These are phyloP conservation scores for Poecile atricapillus DNA, from an alignment of 2,113 vertebrate species.

Conservation along the genomic window DNA sequence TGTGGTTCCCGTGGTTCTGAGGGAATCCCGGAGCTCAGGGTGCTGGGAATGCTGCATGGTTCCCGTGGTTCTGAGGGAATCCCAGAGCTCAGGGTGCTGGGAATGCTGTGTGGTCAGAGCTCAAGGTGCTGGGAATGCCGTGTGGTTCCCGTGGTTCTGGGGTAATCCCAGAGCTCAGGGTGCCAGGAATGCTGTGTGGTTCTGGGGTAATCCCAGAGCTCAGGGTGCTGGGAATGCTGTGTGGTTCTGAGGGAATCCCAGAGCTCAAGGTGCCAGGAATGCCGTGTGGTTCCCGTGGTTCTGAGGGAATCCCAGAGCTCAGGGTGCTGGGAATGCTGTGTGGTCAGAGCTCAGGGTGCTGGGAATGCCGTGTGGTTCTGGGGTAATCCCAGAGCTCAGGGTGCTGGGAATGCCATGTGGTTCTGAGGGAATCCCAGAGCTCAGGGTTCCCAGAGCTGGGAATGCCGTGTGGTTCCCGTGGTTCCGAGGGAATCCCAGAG, in stretches of 20 bases:
- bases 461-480: not conserved
- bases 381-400: not conserved
- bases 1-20: no score
- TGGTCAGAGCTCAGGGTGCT: no score
- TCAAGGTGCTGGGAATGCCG: no score
- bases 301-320: not conserved
- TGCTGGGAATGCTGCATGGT: no score
- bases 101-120: no score
- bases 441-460: not conserved
- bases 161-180: not conserved
- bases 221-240: not conserved
- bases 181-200: no score
- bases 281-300: not conserved
- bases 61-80: not conserved
- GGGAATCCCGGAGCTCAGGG: no score
- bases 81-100: no score
- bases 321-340: no score
- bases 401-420: not conserved
- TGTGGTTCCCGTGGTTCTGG: not conserved
- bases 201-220: not conserved
- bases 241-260: not conserved
- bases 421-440: not conserved
- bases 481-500: not conserved
- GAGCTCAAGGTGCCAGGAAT: not conserved
- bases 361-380: no score